Conservation (phyloP, 2,113 vertebrate genomes). For the Sigmodon hispidus region DNA sequence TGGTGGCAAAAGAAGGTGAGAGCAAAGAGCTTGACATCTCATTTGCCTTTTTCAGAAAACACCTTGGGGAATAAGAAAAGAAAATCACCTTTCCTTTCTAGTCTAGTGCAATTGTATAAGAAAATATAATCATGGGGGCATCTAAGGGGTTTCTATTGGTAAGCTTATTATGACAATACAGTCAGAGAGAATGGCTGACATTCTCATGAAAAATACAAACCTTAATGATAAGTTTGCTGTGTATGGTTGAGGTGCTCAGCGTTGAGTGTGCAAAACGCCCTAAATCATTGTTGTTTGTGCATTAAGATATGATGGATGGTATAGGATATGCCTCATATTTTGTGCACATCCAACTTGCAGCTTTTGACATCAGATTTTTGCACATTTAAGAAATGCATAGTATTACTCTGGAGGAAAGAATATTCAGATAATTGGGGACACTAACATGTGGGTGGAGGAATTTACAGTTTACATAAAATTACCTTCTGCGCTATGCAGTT, state of each 20-base stretch:
- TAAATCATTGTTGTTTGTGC: constrained; percentile 73
- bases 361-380: constrained; percentile 71
- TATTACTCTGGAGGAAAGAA: constrained; percentile 77
- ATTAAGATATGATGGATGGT: constrained; percentile 67
- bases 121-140: constrained; percentile 70
- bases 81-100: constrained; percentile 57
- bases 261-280: constrained; percentile 72
- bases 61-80: constrained; percentile 22
- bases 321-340: constrained; percentile 67
- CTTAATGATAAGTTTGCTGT: constrained; percentile 67
- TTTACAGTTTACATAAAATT: constrained; percentile 85
- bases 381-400: constrained; percentile 74
- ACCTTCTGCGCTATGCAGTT: constrained; percentile 79
- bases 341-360: constrained; percentile 65
- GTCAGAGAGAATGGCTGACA: constrained; percentile 69
- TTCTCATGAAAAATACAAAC: constrained; percentile 74
- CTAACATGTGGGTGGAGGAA: constrained; percentile 74
- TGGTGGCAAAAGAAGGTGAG: not conserved
- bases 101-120: constrained; percentile 63
- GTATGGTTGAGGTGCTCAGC: constrained; percentile 73
- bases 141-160: constrained; percentile 51
- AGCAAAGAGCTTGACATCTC: not conserved
- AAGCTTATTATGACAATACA: constrained; percentile 69
- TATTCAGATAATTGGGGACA: constrained; percentile 83
- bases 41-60: constrained; percentile 67